A percentile compares a stretch with the other conserved stretches of the same genome.
phyloP scores from a whole-genome alignment of 2,797 vertebrate species.

The Thamnophis elegans region DNA sequence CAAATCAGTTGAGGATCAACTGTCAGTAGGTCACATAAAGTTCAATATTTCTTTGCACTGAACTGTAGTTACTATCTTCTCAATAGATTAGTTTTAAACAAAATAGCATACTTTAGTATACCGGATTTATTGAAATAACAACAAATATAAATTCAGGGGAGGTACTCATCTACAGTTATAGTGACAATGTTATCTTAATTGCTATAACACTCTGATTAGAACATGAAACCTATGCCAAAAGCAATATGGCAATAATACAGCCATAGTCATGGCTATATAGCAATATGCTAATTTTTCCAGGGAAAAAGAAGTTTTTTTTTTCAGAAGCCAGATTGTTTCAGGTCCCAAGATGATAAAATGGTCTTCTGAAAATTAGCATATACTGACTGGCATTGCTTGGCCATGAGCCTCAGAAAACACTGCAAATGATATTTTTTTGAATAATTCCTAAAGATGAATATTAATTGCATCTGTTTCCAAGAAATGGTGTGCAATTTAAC shows the following conservation, averaged over 20 bases:
- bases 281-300: slow-evolving; percentile 11
- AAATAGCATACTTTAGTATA: background rate
- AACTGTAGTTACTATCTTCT: background rate
- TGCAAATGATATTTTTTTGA: slow-evolving; percentile 71
- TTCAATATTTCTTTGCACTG: background rate
- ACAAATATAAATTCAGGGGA: background rate
- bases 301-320: background rate
- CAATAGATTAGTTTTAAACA: background rate
- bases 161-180: background rate
- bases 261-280: slow-evolving; percentile 28
- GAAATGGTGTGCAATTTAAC: slow-evolving; percentile 68
- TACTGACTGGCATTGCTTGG: slow-evolving; percentile 60
- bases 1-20: background rate
- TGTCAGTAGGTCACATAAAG: background rate
- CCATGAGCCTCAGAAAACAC: slow-evolving; percentile 62
- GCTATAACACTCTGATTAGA: background rate
- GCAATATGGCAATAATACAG: slow-evolving; percentile 2
- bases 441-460: slow-evolving; percentile 68
- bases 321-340: slow-evolving; percentile 37
- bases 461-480: slow-evolving; percentile 72
- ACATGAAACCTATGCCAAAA: background rate
- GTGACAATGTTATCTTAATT: background rate
- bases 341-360: slow-evolving; percentile 60
- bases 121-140: background rate
- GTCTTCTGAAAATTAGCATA: slow-evolving; percentile 48